A percentile compares a stretch with the other conserved stretches of the same genome.
Conservation (phyloP, 2,888 invertebrate species). For the Muschampia staudingeri region DNA sequence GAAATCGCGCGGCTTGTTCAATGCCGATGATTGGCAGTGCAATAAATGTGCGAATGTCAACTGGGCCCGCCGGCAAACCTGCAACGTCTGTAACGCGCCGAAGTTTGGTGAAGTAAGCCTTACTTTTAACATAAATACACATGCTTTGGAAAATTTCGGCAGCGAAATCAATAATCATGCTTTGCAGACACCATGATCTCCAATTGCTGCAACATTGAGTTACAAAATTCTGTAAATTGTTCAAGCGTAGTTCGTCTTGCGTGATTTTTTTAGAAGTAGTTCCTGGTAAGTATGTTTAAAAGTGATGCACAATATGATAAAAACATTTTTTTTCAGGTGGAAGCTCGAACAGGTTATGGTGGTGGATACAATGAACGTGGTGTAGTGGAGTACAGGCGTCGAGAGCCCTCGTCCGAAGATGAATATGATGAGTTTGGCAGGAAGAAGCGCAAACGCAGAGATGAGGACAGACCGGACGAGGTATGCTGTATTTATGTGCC, state of each 20-base stretch:
- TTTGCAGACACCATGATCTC: not conserved
- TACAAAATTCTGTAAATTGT: not conserved
- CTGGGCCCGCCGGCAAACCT: conserved; percentile 98
- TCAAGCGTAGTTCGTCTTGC: too few relatives aligned
- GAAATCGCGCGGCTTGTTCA: conserved; percentile 98
- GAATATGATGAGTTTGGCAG: conserved; percentile 99
- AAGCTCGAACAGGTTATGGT: conserved; percentile 95
- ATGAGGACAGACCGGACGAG: conserved; percentile 70
- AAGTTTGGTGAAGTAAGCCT: conserved; percentile 98
- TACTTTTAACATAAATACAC: not conserved
- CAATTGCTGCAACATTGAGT: not conserved
- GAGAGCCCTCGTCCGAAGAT: conserved; percentile 97
- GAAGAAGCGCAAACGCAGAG: conserved; percentile 91
- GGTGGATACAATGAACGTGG: conserved; percentile 99
- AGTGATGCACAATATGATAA: not conserved
- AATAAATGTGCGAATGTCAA: conserved; percentile 99
- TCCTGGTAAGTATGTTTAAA: not conserved
- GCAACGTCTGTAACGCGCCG: conserved; percentile 99
- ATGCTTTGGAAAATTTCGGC: not conserved
- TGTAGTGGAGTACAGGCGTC: conserved; percentile 98
- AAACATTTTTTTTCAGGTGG: conserved; percentile 83
- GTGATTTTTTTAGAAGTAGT: too few relatives aligned
- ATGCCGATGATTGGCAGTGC: conserved; percentile 99
- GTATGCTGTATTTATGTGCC: conserved; percentile 67
- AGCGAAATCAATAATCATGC: not conserved